Evolutionary conservation across 2,888 invertebrate species (phyloP).

Genomic region (Didymodactylos carnosus): DNA sequence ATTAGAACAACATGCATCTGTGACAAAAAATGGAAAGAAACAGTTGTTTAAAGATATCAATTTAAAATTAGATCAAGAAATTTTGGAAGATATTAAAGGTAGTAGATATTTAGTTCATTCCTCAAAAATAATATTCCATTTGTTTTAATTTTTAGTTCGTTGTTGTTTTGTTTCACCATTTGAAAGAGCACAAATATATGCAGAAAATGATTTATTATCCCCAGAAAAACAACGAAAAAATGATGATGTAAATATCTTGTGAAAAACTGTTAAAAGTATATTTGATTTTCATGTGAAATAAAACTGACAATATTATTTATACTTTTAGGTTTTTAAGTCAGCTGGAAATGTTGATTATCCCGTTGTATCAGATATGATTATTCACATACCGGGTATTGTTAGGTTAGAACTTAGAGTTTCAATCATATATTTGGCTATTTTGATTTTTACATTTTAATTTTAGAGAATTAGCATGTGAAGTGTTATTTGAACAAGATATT

Average conservation of each 20-base stretch:
- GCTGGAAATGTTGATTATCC: slow-evolving; percentile 8
- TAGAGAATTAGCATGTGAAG: slow-evolving; percentile 60
- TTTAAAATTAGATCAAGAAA: slow-evolving; percentile 24
- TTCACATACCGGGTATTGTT: slow-evolving; percentile 48
- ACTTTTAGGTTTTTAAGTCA: no score
- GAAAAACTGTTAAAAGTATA: no score
- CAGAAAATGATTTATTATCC: background rate
- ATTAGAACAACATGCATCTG: background rate
- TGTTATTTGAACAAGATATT: slow-evolving; percentile 62
- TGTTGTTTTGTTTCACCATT: slow-evolving; percentile 67
- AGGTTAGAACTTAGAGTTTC: no score
- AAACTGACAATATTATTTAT: background rate
- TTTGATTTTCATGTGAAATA: background rate
- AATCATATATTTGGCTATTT: background rate
- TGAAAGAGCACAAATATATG: slow-evolving; percentile 42
- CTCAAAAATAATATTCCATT: slow-evolving; percentile 21
- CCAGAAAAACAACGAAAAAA: background rate
- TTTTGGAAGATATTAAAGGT: slow-evolving; percentile 57
- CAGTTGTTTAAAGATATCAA: background rate
- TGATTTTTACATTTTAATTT: slow-evolving; percentile 5
- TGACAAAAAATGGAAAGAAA: background rate
- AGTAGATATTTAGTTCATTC: background rate
- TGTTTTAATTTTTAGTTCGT: slow-evolving; percentile 42
- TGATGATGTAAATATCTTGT: background rate
- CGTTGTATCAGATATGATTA: slow-evolving; percentile 34